These are phyloP conservation scores for Cynopterus sphinx DNA, from an alignment of 2,797 vertebrate species.

Conservation along the genomic window DNA sequence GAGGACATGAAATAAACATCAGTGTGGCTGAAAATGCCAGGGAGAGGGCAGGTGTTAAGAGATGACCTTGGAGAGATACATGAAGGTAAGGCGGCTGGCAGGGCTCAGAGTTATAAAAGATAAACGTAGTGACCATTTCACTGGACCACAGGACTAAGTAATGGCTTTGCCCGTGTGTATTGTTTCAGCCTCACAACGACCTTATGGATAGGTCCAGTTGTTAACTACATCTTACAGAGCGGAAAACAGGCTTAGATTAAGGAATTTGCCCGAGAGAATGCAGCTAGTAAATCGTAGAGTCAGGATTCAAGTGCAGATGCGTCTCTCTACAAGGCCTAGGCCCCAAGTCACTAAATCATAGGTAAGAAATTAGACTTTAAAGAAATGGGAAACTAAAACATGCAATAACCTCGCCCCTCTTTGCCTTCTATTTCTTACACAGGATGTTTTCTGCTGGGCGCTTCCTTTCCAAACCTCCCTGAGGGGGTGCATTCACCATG, in stretches of 20 bases:
- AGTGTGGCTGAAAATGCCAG: background rate
- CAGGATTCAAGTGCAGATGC: background rate
- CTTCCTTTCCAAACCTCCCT: background rate
- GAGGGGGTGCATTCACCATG: background rate
- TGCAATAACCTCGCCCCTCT: background rate
- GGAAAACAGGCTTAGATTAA: background rate
- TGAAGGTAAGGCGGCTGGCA: background rate
- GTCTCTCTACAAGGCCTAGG: background rate
- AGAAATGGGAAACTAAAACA: background rate
- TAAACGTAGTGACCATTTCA: background rate
- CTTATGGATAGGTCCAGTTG: background rate
- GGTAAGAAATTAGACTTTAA: background rate
- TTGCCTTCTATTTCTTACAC: background rate
- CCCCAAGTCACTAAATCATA: background rate
- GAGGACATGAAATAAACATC: background rate
- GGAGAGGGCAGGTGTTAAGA: background rate
- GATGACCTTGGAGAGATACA: background rate
- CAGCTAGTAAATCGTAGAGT: background rate
- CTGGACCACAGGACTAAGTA: background rate
- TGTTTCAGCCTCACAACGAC: background rate
- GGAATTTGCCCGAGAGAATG: background rate
- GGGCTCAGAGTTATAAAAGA: background rate
- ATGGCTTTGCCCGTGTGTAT: background rate
- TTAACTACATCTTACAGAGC: background rate
- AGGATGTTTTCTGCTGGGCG: background rate